Base-by-base conservation (phyloP, 2,113 vertebrate genomes). In the Nycticebus coucang region DNA sequence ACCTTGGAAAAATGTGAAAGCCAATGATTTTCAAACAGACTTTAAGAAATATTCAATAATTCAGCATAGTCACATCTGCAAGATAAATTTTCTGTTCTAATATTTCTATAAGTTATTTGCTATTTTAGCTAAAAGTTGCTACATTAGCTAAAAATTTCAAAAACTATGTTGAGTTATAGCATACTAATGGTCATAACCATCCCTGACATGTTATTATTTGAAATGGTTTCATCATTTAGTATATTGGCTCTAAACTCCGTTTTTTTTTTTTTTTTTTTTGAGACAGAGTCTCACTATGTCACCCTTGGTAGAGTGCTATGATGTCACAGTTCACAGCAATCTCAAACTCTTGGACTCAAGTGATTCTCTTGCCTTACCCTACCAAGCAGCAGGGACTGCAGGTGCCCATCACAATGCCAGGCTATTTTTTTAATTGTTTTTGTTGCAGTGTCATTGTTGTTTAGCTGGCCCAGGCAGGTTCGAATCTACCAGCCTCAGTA, bases 11-110 rank as follows among this genome's bases (percentile, higher is more conserved):
- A 94, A 85, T 62, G 22, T 75, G 68, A 74, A 62, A 35, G 68
- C 28, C 75, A 94, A 57, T 37, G 64, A 83, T 78, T 89, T 87
- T 94, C 57, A 60, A 94, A 57, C 11, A 92, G 60, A 68, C 77
- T 80, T 74, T 93, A 68, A 79, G 30, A 87, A 11, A 81, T 82
- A 92, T 22, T 82, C 69, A 92, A 66, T 93, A 96, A 93, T 64
- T 96, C 37, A 88, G 24, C 90, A 74, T 0, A 94, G 41, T 30
- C 19, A 64, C 18, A 94, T 7, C 26, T 91, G 28, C 24, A 64
- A 74, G 50, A 62, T 64, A 83, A 75, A 21, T 87, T 94, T 77
- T 57, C 50, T 84, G 66, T 80, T 84, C 18, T 69, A 94, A 83
- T 45, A 87, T 53, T 72, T 86, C 19, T 55, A 86, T 82, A 35